A percentile compares a stretch with the other conserved stretches of the same genome.
phyloP scores from a whole-genome alignment of 2,797 vertebrate genomes.

The Rhincodon typus region DNA sequence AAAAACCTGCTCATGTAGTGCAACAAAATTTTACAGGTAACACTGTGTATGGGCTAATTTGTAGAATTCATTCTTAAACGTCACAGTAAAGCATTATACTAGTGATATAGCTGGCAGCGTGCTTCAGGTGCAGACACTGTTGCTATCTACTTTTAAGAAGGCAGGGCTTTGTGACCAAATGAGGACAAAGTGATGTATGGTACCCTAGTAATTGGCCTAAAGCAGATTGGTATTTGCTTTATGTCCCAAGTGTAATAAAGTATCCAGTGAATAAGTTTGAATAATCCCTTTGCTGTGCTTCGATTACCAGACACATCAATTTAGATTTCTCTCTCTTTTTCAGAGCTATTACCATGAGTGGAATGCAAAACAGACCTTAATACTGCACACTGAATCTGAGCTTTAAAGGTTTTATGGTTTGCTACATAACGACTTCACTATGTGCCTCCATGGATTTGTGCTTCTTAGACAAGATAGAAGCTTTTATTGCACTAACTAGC shows the following conservation, averaged over 20 bases:
- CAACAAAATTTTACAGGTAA: background rate
- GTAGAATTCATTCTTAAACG: background rate
- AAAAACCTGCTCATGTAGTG: background rate
- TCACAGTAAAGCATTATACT: background rate
- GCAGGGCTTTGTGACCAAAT: constrained; percentile 22
- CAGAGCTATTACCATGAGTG: constrained; percentile 24
- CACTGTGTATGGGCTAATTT: background rate
- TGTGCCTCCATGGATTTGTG: constrained; percentile 39
- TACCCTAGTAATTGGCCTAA: constrained; percentile 25
- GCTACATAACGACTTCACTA: constrained; percentile 45
- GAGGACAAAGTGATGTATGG: constrained; percentile 28
- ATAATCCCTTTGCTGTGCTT: constrained; percentile 31
- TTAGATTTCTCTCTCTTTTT: constrained; percentile 32
- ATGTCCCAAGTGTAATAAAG: constrained; percentile 30
- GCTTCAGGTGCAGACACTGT: constrained; percentile 34
- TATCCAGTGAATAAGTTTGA: constrained; percentile 37
- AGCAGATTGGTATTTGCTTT: constrained; percentile 36
- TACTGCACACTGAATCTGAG: constrained; percentile 37
- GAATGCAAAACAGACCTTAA: constrained; percentile 30
- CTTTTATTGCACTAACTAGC: constrained; percentile 41
- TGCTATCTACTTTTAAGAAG: constrained; percentile 26
- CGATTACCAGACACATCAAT: constrained; percentile 35
- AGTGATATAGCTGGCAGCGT: background rate
- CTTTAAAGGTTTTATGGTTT: constrained; percentile 44
- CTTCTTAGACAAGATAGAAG: constrained; percentile 31